Evolutionary conservation across 2,113 vertebrate genomes (phyloP).

Genomic region (Rhombomys opimus): DNA sequence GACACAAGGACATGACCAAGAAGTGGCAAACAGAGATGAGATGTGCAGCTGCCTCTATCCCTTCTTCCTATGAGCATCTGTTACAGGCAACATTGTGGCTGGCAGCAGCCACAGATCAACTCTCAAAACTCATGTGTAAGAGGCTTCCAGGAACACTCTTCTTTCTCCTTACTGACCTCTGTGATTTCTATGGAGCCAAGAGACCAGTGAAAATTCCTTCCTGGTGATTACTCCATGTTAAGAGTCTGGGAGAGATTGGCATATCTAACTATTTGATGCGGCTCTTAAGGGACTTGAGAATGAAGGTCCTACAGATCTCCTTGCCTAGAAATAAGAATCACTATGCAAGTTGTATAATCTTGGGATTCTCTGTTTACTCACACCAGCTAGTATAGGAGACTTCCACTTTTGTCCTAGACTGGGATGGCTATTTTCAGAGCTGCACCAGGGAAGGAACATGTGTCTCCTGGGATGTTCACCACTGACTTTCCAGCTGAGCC

Average conservation of each 20-base stretch:
- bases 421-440: not conserved
- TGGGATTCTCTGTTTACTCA: not conserved
- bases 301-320: not conserved
- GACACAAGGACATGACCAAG: not conserved
- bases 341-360: not conserved
- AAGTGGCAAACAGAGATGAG: not conserved
- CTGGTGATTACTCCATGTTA: not conserved
- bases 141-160: constrained; percentile 60
- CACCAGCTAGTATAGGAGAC: not conserved
- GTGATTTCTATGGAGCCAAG: constrained; percentile 52
- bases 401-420: not conserved
- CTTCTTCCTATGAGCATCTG: not conserved
- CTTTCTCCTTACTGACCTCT: constrained; percentile 57
- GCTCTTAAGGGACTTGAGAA: not conserved
- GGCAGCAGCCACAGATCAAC: constrained; percentile 14
- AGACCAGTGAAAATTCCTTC: not conserved
- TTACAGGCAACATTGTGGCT: not conserved
- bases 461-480: not conserved
- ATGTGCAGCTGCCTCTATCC: not conserved
- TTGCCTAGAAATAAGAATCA: constrained; percentile 9
- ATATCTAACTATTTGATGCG: not conserved
- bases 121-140: constrained; percentile 65
- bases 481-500: not conserved
- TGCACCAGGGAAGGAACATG: not conserved
- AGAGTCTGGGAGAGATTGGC: not conserved